Conservation (phyloP, 2,888 invertebrate genomes). For the Hydriomena furcata region DNA sequence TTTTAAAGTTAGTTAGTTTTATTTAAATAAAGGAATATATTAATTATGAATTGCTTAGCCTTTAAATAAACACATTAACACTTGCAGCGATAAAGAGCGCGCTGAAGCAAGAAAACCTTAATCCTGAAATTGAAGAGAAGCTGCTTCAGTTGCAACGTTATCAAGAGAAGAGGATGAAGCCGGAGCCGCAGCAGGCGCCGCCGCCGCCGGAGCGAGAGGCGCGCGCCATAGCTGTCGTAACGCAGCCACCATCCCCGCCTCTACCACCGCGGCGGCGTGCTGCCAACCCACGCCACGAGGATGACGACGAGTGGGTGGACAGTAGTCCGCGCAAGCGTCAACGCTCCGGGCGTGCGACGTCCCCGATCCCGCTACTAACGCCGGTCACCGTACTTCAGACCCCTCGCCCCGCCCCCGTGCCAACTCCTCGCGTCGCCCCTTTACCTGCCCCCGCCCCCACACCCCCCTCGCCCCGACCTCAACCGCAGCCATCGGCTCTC, state of each 20-base stretch:
- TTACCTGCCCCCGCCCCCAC: constrained; percentile 34
- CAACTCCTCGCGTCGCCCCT: constrained; percentile 30
- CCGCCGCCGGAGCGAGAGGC: constrained; percentile 62
- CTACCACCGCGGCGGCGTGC: constrained; percentile 60
- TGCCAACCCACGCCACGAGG: constrained; percentile 58
- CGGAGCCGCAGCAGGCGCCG: constrained; percentile 58
- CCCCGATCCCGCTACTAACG: constrained; percentile 38
- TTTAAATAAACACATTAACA: too few species aligned
- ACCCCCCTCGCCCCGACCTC: constrained; percentile 35
- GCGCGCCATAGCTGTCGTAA: constrained; percentile 54
- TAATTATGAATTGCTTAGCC: too few species aligned
- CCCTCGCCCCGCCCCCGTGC: constrained; percentile 20
- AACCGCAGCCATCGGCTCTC: constrained; percentile 42
- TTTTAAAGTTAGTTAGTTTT: not conserved
- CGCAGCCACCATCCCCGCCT: constrained; percentile 51
- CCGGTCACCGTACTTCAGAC: constrained; percentile 40
- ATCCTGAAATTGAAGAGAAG: constrained; percentile 96
- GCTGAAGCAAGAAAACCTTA: constrained; percentile 94
- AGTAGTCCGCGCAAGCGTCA: constrained; percentile 63
- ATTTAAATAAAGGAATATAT: too few species aligned
- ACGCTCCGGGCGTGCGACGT: constrained; percentile 35
- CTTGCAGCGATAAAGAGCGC: constrained; percentile 94
- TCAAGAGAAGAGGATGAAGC: constrained; percentile 91
- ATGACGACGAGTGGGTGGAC: constrained; percentile 76
- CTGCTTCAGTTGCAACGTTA: constrained; percentile 93